phyloP scores from a whole-genome alignment of 2,797 vertebrate genomes.

The Pangasius djambal region DNA sequence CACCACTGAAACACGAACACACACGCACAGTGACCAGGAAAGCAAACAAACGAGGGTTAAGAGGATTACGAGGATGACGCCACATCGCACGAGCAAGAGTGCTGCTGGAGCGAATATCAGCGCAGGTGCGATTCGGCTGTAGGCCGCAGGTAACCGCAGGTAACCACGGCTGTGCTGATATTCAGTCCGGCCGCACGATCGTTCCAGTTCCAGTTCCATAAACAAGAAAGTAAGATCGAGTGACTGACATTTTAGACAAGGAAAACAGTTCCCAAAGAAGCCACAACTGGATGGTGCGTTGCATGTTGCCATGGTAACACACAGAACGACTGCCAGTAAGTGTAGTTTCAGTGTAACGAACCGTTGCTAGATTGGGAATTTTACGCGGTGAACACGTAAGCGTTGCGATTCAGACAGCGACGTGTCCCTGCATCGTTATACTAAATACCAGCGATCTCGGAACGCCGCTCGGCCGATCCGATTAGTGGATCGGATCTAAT shows the following conservation, averaged over 20 bases:
- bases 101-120: background rate
- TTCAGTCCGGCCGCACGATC: no score
- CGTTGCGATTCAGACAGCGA: no score
- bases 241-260: background rate
- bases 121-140: background rate
- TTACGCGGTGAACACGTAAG: no score
- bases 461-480: background rate
- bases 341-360: background rate
- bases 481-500: no score
- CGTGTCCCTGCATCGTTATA: no score
- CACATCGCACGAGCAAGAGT: background rate
- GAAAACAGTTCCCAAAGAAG: background rate
- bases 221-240: no score
- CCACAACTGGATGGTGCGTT: background rate
- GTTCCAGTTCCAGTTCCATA: no score
- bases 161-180: background rate
- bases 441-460: no score
- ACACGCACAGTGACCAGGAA: no score
- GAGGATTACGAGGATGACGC: background rate
- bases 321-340: background rate
- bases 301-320: background rate
- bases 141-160: no score
- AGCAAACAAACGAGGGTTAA: background rate
- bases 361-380: no score
- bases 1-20: conserved; percentile 68